A percentile compares a stretch with the other conserved stretches of the same genome.
Evolutionary conservation across 2,797 vertebrate species (phyloP).

Genomic region (Intellagama lesueurii): DNA sequence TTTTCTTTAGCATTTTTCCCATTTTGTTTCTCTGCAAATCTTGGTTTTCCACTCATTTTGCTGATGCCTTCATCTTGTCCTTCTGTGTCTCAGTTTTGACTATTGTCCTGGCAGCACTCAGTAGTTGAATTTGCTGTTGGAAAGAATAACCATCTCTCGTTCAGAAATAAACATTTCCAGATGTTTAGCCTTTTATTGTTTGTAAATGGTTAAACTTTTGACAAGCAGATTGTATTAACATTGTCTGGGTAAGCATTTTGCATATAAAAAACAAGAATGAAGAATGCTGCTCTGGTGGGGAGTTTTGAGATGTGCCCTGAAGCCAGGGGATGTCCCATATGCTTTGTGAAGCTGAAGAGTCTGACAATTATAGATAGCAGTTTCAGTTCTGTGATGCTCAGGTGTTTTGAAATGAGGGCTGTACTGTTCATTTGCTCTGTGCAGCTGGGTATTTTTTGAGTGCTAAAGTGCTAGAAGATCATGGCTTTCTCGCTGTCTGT

Average conservation of each 20-base stretch:
- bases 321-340: neutral
- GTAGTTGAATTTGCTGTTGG: neutral
- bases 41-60: neutral
- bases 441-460: neutral
- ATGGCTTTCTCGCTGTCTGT: neutral
- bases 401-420: neutral
- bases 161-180: neutral
- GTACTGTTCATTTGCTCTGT: neutral
- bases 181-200: neutral
- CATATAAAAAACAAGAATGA: neutral
- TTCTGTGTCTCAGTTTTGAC: neutral
- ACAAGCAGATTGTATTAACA: neutral
- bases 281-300: neutral
- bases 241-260: neutral
- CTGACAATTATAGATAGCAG: neutral
- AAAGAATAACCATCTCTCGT: neutral
- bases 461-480: neutral
- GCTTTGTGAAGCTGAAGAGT: neutral
- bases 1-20: neutral
- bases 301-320: neutral
- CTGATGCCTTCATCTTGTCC: neutral
- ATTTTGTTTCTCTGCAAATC: neutral
- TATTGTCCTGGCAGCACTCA: neutral
- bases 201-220: neutral
- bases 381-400: slow-evolving; percentile 1